Base-by-base conservation (phyloP, 2,888 invertebrate species). In the Conus canariensis region DNA sequence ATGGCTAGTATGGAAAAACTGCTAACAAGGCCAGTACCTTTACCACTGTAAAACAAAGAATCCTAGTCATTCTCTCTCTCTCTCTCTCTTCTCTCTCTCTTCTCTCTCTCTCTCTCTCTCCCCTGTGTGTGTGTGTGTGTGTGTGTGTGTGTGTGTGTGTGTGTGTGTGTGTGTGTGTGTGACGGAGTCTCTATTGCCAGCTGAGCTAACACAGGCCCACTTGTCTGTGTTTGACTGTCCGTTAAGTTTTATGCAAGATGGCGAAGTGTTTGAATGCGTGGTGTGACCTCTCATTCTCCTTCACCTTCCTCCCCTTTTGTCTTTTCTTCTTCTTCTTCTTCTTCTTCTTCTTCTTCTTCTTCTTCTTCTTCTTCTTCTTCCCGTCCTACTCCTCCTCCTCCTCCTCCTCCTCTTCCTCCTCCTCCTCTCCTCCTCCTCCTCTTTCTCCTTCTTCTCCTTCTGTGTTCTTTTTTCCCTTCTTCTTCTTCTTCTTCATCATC, bases 101-200 rank as follows among this genome's bases (percentile, higher is more conserved):
- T 64, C 60, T 64, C 16, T 64, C 60, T 64, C 60, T 64, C 19
- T 22, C 7, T 70, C 19, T 70, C 22, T 70, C 19, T 22, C 19
- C 4, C 8, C 67, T 70, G 70, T 70, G 70, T 70, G 70, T 70
- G 70, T 70, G 70, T 70, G 70, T 70, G 70, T 70, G 70, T 70
- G 70, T 70, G 70, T 70, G 70, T 70, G 70, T 70, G 70, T 70
- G 70, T 70, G 70, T 70, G 70, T 22, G 70, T 70, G 70, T 70
- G 70, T 70, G 16, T 70, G n/a, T 70, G 70, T 70, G 4, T 70
- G 70, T 70, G n/a, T 16, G 70, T 70, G n/a, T 16, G n/a, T 70
- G 2, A 22, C 19, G 10, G 70, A 8, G 70, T 70, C 8, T 70
- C 19, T 70, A 19, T 70, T 64, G 60, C 45, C 45, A 4, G 45